Base-by-base conservation (phyloP, 2,888 invertebrate genomes). In the Gastracanthus pulcherrimus region DNA sequence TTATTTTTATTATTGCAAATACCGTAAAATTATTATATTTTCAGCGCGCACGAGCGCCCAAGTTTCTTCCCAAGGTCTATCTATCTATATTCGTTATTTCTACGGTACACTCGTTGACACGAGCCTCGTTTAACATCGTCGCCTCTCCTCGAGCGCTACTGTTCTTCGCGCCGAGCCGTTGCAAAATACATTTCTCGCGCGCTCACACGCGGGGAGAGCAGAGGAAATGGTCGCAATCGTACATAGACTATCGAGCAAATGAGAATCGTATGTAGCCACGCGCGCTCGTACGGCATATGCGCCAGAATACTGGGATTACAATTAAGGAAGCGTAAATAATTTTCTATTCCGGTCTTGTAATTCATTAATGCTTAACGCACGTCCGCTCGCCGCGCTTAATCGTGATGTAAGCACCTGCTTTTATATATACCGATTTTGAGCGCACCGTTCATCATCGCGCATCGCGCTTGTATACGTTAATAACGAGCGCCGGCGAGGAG, bases 241-340 rank as follows among this genome's bases (percentile, higher is more conserved):
- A 1, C 45, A 64, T 48, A n/a, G 13, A 45, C n/a, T 34, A 34
- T 23, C n/a, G n/a, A 76, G 60, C 19, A 69, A 58, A 76, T 45
- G 60, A 64, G 29, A 48, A 60, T 69, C 31, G 26, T 26, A 16
- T n/a, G 7, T 41, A 38, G 45, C 55, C 16, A 3, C 31, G 2
- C 6, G 36, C 34, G 36, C 26, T n/a, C n/a, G 19, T 23, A 38
- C 36, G 36, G n/a, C 51, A 29, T 51, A 36, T 36, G 11, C 48
- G 13, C 23, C 11, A 41, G 38, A 16, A 69, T 23, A 51, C 31
- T 16, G 2, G 41, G 75, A 70, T 70, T 67, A 51, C 70, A 48
- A 74, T 77, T 74, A 77, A 81, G 81, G 79, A 84, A 84, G 77
- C 78, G 83, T 81, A 58, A 82, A 81, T 77, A 77, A 79, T 84